Evolutionary conservation across 2,113 vertebrate genomes (phyloP), one percentile per base, ranked within the genome.

Genomic region (Setophaga kirtlandii): DNA sequence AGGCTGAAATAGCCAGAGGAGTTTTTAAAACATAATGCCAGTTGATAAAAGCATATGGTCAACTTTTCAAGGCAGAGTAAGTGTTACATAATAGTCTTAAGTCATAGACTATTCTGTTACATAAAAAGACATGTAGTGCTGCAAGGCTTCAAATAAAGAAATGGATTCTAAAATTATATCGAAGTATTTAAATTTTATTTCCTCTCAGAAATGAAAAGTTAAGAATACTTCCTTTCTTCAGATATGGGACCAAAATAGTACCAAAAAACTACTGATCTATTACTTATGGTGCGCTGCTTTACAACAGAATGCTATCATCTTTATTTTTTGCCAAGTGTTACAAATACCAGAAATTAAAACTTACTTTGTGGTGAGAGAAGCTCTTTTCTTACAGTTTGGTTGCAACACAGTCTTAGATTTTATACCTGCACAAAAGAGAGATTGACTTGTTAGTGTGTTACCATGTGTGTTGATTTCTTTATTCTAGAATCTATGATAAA

Each of bases 341-440:
- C 18, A 74, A 94, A 75, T 24, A 63, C 4, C 23, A 87, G 97
- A 97, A 96, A 74, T 63, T 69, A 67, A 77, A 81, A 95, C 98
- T 98, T 97, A 98, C 98, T 96, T 97, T 90, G 94, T 96, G 81
- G 93, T 46, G 69, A 97, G 97, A 84, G 97, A 96, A 68, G 97
- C 88, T 78, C 95, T 88, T 77, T 97, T 97, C 85, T 96, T 97
- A 75, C 97, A 97, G 80, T 97, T 98, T 94, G 98, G 86, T 47
- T 97, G 97, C 77, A 97, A 91, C 65, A 98, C 83, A n/a, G 96
- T 97, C 97, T 94, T 98, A n/a, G 97, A 98, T 94, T 98, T 98
- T 27, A 98, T 87, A 90, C 98, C 99, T 99, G 97, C 39, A 95
- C 58, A 46, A 90, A 90, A 82, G 20, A 63, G 13, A 91, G 23